phyloP scores from a whole-genome alignment of 1,140 invertebrate species.

The Bombus vancouverensis region DNA sequence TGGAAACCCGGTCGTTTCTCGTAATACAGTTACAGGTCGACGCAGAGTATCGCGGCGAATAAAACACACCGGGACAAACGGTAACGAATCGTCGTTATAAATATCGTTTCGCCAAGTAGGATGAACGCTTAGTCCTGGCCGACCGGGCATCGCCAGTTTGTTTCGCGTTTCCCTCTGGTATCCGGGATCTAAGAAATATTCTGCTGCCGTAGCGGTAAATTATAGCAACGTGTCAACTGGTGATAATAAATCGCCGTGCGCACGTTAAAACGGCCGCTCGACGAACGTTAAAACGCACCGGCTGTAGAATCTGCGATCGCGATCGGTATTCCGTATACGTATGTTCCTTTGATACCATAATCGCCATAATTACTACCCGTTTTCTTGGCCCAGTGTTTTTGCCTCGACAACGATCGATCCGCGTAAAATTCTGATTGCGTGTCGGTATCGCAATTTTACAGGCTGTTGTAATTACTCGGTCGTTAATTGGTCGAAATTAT shows the following conservation, averaged over 20 bases:
- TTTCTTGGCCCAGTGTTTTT: too few species aligned
- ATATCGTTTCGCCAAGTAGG: constrained; percentile 18
- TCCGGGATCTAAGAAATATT: constrained; percentile 32
- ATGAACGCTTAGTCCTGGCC: constrained; percentile 10
- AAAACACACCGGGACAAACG: neutral
- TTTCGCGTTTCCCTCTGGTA: constrained; percentile 17
- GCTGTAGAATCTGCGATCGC: constrained; percentile 6
- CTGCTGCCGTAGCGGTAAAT: constrained; percentile 28
- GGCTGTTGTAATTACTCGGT: too few species aligned
- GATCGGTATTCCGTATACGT: constrained; percentile 25
- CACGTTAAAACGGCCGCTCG: constrained; percentile 2
- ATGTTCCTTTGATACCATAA: constrained; percentile 36
- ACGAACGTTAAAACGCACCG: constrained; percentile 15
- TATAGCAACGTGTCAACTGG: constrained; percentile 31
- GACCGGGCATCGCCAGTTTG: neutral
- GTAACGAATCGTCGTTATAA: constrained; percentile 35
- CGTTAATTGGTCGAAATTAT: too few species aligned
- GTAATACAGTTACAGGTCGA: constrained; percentile 15
- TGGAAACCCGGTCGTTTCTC: neutral
- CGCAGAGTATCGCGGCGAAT: neutral
- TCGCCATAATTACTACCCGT: constrained; percentile 7
- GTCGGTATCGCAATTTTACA: too few species aligned
- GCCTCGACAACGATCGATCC: too few species aligned
- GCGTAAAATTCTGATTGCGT: too few species aligned
- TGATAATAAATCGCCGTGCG: constrained; percentile 33